Evolutionary conservation across 2,113 vertebrate species (phyloP).

Genomic region (Agelaius phoeniceus): DNA sequence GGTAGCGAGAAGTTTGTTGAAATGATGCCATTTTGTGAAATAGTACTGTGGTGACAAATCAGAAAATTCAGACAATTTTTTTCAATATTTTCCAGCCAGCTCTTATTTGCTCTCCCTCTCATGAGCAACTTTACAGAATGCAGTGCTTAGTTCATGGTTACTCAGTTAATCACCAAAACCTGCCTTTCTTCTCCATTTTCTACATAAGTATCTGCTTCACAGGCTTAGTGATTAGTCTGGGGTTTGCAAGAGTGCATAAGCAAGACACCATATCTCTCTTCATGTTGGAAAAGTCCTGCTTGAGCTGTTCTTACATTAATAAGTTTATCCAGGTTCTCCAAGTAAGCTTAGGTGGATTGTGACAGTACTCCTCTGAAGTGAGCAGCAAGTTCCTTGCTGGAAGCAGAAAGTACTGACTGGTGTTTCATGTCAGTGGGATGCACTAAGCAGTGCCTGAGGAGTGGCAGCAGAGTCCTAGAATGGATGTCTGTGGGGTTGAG

Average conservation of each 20-base stretch:
- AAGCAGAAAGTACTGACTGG: not conserved
- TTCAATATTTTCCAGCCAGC: slow-evolving; percentile 1
- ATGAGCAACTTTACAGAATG: not conserved
- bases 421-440: not conserved
- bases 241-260: not conserved
- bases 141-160: not conserved
- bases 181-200: not conserved
- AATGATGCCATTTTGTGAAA: not conserved
- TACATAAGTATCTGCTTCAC: not conserved
- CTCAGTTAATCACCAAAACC: not conserved
- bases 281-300: not conserved
- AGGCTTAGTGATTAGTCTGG: not conserved
- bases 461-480: not conserved
- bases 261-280: not conserved
- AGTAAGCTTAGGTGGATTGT: slow-evolving; percentile 9
- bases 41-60: not conserved
- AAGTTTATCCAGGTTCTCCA: slow-evolving; percentile 7
- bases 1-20: not conserved
- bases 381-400: not conserved
- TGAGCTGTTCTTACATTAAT: slow-evolving; percentile 35
- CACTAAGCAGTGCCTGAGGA: not conserved
- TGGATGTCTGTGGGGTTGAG: not conserved
- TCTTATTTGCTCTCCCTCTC: not conserved
- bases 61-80: not conserved
- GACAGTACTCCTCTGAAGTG: not conserved